Evolutionary conservation across 2,113 vertebrate genomes (phyloP), one percentile per base, ranked within the genome.

Genomic region (Rhea pennata): DNA sequence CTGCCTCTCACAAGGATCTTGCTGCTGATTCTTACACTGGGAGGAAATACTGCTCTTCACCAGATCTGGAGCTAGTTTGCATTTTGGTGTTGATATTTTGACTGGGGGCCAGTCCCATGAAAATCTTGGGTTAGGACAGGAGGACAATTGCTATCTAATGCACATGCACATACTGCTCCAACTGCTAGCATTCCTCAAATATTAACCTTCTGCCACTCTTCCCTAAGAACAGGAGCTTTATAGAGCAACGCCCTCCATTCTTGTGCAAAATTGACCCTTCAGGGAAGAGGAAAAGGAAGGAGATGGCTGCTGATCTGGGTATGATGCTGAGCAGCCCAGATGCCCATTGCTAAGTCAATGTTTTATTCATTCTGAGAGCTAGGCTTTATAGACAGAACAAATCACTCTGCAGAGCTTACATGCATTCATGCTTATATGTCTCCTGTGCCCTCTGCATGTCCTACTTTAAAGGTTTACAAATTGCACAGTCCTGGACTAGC

Each of bases 381-480:
- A 59, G 72, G 40, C 50, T 90, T 64, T 67, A 73, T 44, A 87
- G 84, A 66, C 17, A 76, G 44, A 82, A 79, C 77, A 56, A 86
- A 94, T 71, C 39, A 42, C 4, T 15, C 33, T 20, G 42, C 59
- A 71, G 75, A 84, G 16, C 36, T 36, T 36, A 36, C 36, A 36
- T 36, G 36, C 36, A 36, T 36, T 6, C 31, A 24, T 46, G 48
- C 36, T 90, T 84, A 33, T 20, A 58, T 40, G 61, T 40, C 71
- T 67, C 58, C 80, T 73, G 66, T 53, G 77, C 72, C 50, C 75
- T 74, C 36, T 61, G 33, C 71, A 62, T 73, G 74, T 84, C 88
- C 94, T 88, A 65, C 80, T 48, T 88, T 61, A 82, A 82, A 53
- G 65, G 58, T 40, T 71, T 91, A 70, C 29, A 81, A 48, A 72